Percentiles rank a stretch among this genome's conserved stretches.
Conservation (phyloP, 2,113 vertebrate genomes). For the Ranitomeya variabilis region DNA sequence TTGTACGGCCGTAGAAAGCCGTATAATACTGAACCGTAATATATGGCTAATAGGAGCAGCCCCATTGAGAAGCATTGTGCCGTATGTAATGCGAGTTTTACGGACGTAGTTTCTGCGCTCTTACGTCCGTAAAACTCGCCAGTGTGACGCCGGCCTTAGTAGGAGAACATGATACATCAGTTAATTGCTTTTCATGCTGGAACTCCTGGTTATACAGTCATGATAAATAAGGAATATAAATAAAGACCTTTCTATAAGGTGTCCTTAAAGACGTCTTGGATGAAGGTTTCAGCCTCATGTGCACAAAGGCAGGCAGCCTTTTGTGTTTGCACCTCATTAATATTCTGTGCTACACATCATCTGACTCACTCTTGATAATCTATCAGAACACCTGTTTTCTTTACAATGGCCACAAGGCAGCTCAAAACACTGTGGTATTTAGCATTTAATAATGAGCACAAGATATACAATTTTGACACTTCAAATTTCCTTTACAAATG, state of each 20-base stretch:
- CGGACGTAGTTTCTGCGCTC: no score
- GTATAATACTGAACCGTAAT: no score
- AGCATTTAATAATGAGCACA: slow-evolving; percentile 85
- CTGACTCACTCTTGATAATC: slow-evolving; percentile 86
- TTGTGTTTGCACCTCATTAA: slow-evolving; percentile 77
- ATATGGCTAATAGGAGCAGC: no score
- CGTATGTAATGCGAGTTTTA: no score
- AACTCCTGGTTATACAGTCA: slow-evolving; percentile 21
- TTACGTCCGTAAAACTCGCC: no score
- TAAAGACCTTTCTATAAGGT: slow-evolving; percentile 64
- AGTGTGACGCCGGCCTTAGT: no score
- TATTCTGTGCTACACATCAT: slow-evolving; percentile 80
- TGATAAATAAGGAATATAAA: slow-evolving; percentile 55
- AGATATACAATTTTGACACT: slow-evolving; percentile 86
- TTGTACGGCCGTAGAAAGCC: no score
- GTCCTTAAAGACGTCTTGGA: slow-evolving; percentile 75
- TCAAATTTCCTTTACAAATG: slow-evolving; percentile 80
- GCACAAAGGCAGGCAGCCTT: slow-evolving; percentile 79
- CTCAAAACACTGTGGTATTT: slow-evolving; percentile 86
- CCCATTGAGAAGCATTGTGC: no score
- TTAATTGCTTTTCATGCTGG: slow-evolving; percentile 48
- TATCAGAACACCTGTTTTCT: slow-evolving; percentile 87
- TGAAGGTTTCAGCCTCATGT: slow-evolving; percentile 76
- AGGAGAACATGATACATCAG: slow-evolving; percentile 41
- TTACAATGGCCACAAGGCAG: slow-evolving; percentile 86